These are phyloP conservation scores for Rhea americana DNA, from an alignment of 2,113 vertebrate genomes.

Conservation along the genomic window DNA sequence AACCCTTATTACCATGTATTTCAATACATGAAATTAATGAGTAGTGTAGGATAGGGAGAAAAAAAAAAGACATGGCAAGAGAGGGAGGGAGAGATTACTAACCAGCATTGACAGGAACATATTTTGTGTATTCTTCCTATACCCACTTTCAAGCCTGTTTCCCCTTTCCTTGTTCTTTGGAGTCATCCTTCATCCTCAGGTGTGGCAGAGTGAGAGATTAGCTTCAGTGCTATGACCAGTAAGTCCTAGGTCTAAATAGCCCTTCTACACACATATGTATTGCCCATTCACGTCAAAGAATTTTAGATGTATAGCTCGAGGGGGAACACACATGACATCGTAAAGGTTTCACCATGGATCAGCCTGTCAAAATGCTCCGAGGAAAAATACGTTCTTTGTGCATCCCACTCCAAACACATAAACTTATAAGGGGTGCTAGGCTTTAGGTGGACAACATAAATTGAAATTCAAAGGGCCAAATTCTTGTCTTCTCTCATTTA, in stretches of 20 bases:
- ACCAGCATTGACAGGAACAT: not conserved
- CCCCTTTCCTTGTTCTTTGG: not conserved
- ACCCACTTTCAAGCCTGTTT: not conserved
- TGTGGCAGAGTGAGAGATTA: not conserved
- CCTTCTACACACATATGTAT: not conserved
- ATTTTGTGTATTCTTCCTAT: not conserved
- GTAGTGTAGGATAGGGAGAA: not conserved
- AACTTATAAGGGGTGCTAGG: not conserved
- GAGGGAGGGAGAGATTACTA: not conserved
- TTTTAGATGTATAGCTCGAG: not conserved
- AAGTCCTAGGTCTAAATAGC: not conserved
- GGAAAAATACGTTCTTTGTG: not conserved
- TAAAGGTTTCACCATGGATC: not conserved
- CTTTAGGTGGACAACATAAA: not conserved
- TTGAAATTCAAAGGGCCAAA: not conserved
- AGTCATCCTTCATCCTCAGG: slow-evolving; percentile 1
- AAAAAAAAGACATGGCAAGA: not conserved
- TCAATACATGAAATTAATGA: not conserved
- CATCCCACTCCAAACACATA: not conserved
- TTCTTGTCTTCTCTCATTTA: not conserved
- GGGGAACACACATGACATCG: not conserved
- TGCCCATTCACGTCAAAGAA: not conserved
- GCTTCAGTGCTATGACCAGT: not conserved
- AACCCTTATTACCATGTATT: not conserved
- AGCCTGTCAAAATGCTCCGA: not conserved